A percentile compares a stretch with the other conserved stretches of the same genome.
phyloP scores from a whole-genome alignment of 2,797 vertebrate species.

The Toxotes lorentzi region DNA sequence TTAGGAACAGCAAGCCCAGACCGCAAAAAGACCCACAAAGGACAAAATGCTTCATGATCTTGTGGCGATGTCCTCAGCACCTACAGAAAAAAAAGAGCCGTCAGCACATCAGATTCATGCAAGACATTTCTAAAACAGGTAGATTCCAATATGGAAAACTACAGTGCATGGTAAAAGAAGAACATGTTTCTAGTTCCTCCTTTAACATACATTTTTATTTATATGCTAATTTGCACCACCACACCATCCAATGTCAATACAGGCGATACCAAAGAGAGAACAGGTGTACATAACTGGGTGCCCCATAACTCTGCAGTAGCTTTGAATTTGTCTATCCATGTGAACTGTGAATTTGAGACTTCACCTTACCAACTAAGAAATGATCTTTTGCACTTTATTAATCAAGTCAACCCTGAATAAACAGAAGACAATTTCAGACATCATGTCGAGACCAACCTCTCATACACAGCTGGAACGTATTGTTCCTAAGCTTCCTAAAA shows the following conservation, averaged over 20 bases:
- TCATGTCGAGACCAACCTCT: background rate
- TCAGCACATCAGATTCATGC: constrained; percentile 28
- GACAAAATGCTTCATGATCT: constrained; percentile 63
- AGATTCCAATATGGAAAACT: background rate
- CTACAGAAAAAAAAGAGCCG: constrained; percentile 45
- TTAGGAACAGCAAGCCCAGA: constrained; percentile 99
- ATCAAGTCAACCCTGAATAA: too few species aligned
- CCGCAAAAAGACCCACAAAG: constrained; percentile 98
- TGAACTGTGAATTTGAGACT: too few species aligned
- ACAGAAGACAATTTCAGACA: too few species aligned
- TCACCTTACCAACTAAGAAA: too few species aligned
- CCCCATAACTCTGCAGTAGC: too few species aligned
- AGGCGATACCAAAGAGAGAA: background rate
- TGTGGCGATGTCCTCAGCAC: constrained; percentile 15
- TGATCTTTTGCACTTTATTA: too few species aligned
- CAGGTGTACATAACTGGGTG: too few species aligned
- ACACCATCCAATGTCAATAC: background rate
- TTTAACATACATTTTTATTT: background rate
- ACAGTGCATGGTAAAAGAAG: background rate
- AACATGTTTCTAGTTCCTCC: background rate
- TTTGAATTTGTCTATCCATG: too few species aligned
- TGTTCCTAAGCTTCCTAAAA: background rate
- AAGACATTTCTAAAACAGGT: background rate
- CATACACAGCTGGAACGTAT: background rate
- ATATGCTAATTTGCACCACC: background rate